These are phyloP conservation scores for Bilobella aurantiaca DNA, from an alignment of 1,140 invertebrate genomes.

Conservation along the genomic window DNA sequence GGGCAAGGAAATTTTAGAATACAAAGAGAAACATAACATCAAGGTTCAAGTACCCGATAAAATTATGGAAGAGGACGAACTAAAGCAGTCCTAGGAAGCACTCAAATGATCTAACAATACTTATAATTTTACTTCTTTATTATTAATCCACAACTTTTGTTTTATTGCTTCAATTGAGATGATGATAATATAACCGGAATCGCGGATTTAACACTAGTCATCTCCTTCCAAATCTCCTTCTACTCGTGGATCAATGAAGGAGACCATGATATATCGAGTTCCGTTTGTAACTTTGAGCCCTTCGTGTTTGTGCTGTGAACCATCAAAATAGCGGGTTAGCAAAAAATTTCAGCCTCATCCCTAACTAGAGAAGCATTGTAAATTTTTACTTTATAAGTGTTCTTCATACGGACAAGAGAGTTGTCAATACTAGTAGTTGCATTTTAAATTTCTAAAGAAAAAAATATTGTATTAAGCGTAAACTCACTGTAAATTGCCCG, in stretches of 20 bases:
- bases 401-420: too few relatives aligned
- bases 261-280: conserved; percentile 96
- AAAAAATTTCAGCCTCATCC: not conserved
- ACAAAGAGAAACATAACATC: conserved; percentile 83
- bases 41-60: conserved; percentile 38
- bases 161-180: too few relatives aligned
- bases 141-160: too few relatives aligned
- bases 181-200: too few relatives aligned
- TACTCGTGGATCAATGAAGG: conserved; percentile 96
- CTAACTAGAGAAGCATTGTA: not conserved
- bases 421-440: not conserved
- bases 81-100: not conserved
- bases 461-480: not conserved
- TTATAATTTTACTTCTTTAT: too few relatives aligned
- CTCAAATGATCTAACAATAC: not conserved
- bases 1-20: conserved; percentile 83
- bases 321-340: too few relatives aligned
- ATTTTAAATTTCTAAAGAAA: not conserved
- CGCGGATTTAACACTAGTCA: too few relatives aligned
- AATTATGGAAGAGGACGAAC: conserved; percentile 26
- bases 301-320: conserved; percentile 74
- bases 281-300: conserved; percentile 77
- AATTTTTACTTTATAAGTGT: not conserved
- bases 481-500: conserved; percentile 63
- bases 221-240: too few relatives aligned